phyloP scores from a whole-genome alignment of 2,888 invertebrate genomes.

The Pheosia gnoma region DNA sequence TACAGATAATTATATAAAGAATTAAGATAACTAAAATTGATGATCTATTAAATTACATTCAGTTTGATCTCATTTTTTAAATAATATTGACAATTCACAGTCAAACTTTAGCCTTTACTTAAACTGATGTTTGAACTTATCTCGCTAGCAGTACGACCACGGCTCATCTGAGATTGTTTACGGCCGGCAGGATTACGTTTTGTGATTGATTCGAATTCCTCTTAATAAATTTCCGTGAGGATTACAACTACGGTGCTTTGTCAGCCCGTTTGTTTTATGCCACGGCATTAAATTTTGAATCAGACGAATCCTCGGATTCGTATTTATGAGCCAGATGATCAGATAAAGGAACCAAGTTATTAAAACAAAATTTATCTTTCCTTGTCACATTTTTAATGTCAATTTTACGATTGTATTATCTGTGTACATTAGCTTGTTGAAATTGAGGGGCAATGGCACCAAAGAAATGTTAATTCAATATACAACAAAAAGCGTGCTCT shows the following conservation, averaged over 20 bases:
- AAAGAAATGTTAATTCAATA: slow-evolving; percentile 35
- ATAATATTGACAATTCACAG: no score
- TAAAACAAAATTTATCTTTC: slow-evolving; percentile 61
- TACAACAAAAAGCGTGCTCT: slow-evolving; percentile 31
- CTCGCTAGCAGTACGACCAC: slow-evolving; percentile 22
- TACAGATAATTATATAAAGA: no score
- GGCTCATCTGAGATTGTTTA: slow-evolving; percentile 67
- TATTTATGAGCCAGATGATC: slow-evolving; percentile 58
- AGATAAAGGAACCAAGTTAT: slow-evolving; percentile 58
- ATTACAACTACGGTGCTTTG: slow-evolving; percentile 56
- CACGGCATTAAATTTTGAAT: slow-evolving; percentile 60
- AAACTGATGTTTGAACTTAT: background rate
- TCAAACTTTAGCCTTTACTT: background rate
- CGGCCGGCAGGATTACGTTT: slow-evolving; percentile 72
- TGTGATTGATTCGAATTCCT: slow-evolving; percentile 77
- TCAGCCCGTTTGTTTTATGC: slow-evolving; percentile 67
- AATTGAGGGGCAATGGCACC: slow-evolving; percentile 26
- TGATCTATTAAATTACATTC: no score
- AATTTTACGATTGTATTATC: slow-evolving; percentile 50
- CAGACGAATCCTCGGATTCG: slow-evolving; percentile 44
- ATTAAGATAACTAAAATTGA: no score
- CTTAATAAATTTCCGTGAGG: slow-evolving; percentile 66
- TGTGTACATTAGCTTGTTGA: slow-evolving; percentile 15
- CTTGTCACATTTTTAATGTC: slow-evolving; percentile 45
- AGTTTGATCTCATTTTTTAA: no score